phyloP scores from a whole-genome alignment of 2,797 vertebrate species.

The Gadopsis marmoratus region DNA sequence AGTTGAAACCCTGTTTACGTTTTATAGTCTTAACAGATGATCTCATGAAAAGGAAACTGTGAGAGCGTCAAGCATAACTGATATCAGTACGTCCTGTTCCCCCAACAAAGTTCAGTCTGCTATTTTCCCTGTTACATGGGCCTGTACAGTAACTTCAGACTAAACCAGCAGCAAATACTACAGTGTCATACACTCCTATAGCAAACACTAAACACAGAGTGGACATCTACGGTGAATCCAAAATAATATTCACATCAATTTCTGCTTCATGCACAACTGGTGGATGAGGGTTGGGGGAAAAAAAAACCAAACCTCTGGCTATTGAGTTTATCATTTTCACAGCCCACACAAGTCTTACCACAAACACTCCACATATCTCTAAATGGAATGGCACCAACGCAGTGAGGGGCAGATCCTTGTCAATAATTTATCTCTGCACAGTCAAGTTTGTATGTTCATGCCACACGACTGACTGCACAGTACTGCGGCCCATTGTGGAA shows the following conservation, averaged over 20 bases:
- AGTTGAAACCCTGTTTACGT: neutral
- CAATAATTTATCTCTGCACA: slow-evolving; percentile 3
- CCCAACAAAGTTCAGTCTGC: neutral
- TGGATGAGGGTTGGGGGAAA: slow-evolving; percentile 1
- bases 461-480: neutral
- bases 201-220: neutral
- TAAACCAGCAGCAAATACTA: neutral
- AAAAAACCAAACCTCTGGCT: neutral
- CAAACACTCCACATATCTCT: neutral
- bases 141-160: neutral
- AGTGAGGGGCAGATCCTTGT: neutral
- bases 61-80: neutral
- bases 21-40: slow-evolving; percentile 5
- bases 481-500: neutral
- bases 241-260: neutral
- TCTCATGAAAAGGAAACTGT: slow-evolving; percentile 1
- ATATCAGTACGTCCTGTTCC: slow-evolving; percentile 20
- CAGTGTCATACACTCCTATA: neutral
- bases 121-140: neutral
- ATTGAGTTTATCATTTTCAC: neutral
- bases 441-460: slow-evolving; percentile 8
- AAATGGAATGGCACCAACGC: neutral
- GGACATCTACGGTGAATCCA: neutral
- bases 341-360: neutral
- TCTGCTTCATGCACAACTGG: neutral